Evolutionary conservation across 2,797 vertebrate species (phyloP), one percentile per base, ranked within the genome.

Genomic region (Hippopotamyrus pictus): DNA sequence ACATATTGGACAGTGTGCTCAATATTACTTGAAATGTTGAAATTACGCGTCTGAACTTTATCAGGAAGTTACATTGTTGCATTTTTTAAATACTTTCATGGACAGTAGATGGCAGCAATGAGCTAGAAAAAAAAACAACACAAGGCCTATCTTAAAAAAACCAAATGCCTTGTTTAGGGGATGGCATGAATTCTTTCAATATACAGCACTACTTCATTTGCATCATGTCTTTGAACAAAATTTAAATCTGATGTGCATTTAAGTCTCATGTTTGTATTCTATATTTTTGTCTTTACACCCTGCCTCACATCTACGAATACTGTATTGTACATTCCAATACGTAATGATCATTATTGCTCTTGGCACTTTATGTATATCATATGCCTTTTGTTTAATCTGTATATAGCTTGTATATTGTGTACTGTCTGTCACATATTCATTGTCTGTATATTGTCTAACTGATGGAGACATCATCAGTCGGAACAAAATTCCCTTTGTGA

Each of bases 61-160:
- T 82, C 37, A 82, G 19, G 41, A 82, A 82, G 17, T n/a, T 33
- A 82, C 41, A 76, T 76, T 76, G 5, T 76, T 76, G 33, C 33
- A 76, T 76, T 76, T 76, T 76, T 41, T 17, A 76, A 33, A 22
- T n/a, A 46, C 19, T 82, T 82, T 82, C 37, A 46, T 14, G 41
- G 8, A 44, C 76, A 82, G 76, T 46, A 82, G 76, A 46, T 82
- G 76, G 76, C 76, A 82, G 76, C 76, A 82, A 82, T 82, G 76
- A n/a, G 76, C 76, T 82, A 82, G 7, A 44, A 44, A 79, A 46
- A 79, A 44, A 37, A 37, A 76, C 11, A 82, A 82, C 3, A 44
- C 41, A 46, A 46, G 14, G 37, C 6, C 41, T 82, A n/a, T n/a
- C 76, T 44, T n/a, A 19, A 79, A 79, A 44, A 79, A 79, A 76